Evolutionary conservation across 2,888 invertebrate species (phyloP), one percentile per base, ranked within the genome.

Genomic region (Norana najaformis): DNA sequence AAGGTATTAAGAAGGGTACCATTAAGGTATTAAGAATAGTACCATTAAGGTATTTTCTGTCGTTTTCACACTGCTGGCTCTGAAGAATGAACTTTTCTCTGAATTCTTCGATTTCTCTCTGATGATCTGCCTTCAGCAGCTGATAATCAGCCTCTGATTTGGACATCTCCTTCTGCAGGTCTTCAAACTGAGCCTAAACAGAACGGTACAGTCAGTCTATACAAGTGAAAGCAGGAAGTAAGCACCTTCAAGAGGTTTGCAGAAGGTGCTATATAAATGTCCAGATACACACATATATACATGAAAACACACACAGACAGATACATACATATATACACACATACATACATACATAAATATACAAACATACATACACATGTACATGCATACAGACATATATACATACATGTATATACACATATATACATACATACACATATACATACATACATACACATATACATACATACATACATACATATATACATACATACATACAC

Each of bases 91-190:
- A 8, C 85, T 37, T 85, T 11, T 85, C 85, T 37, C 37, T 30
- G 36, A 14, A 85, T 37, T 85, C 85, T 14, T 85, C 85, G 36
- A 85, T 37, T 18, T 85, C 85, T 85, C 37, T 85, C 85, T 85
- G 85, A 85, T 85, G 37, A 16, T 85, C 85, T 3, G 85, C 34
- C 37, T 85, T 85, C 13, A 85, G 37, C 36, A 85, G 85, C 85
- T 85, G 85, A 18, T 36, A 85, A n/a, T 85, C 85, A 3, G 85
- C 36, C 85, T 85, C 85, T 8, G 85, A 36, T 35, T 85, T 85
- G 1, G 85, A 35, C 85, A 85, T 85, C 37, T 85, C 85, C 85
- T 85, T 85, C 85, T 85, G 85, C 85, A 85, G 85, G 37, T 85
- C 85, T 36, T 85, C 85, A 85, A 85, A 4, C 85, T 85, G 85